Evolutionary conservation across 1,140 invertebrate species (phyloP).

Genomic region (Micrasema minimum): DNA sequence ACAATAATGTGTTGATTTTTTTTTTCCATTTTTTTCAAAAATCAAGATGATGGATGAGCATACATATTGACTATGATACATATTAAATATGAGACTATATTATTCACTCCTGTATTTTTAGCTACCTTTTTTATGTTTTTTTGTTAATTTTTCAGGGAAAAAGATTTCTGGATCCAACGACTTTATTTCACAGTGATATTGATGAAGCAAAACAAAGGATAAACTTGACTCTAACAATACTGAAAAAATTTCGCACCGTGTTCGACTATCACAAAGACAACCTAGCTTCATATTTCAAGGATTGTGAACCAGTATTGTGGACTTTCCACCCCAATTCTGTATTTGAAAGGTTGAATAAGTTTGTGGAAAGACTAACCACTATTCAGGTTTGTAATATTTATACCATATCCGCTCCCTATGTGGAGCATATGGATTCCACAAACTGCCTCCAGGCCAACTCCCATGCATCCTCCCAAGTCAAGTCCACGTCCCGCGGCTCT

Average conservation of each 20-base stretch:
- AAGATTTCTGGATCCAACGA: conserved; percentile 86
- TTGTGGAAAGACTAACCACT: conserved; percentile 82
- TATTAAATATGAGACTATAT: no score
- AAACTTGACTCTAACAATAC: conserved; percentile 75
- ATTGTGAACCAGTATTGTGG: conserved; percentile 77
- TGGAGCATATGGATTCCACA: no score
- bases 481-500: no score
- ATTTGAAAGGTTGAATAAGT: conserved; percentile 87
- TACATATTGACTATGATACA: no score
- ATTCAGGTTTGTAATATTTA: conserved; percentile 75
- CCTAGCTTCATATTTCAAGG: conserved; percentile 73
- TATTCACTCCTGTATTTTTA: no score
- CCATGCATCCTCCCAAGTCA: no score
- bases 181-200: conserved; percentile 91
- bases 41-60: no score
- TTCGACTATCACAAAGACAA: conserved; percentile 80
- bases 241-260: conserved; percentile 71
- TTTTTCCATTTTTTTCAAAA: no score
- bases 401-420: no score
- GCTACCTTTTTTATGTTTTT: conserved; percentile 33
- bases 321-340: conserved; percentile 90
- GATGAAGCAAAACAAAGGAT: conserved; percentile 86
- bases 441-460: no score
- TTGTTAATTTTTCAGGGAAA: conserved; percentile 71
- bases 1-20: no score